These are phyloP conservation scores for Eriosoma lanigerum DNA, from an alignment of 1,140 invertebrate species.

Conservation along the genomic window DNA sequence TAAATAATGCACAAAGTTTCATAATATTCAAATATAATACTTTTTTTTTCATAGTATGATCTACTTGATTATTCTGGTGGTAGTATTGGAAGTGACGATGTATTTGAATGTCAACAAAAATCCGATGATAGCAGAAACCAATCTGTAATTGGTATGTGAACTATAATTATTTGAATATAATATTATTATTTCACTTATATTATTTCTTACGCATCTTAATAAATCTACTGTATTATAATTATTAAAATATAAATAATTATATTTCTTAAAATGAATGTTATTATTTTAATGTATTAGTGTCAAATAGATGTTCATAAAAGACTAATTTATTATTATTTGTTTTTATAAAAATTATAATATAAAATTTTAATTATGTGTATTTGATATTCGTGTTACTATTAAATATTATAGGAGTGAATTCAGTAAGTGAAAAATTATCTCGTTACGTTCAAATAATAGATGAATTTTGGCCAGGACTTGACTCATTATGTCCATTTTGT, in stretches of 20 bases:
- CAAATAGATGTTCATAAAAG: no score
- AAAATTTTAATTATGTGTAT: no score
- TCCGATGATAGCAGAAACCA: constrained; percentile 59
- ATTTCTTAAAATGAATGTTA: no score
- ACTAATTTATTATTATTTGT: no score
- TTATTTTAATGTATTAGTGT: no score
- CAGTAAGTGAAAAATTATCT: constrained; percentile 72
- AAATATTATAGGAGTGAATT: constrained; percentile 63
- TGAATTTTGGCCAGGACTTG: constrained; percentile 63
- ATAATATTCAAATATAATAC: not conserved
- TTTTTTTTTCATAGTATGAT: constrained; percentile 63
- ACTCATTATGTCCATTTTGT: constrained; percentile 69
- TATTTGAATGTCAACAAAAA: constrained; percentile 60
- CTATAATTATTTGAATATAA: no score
- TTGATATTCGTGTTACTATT: constrained; percentile 27
- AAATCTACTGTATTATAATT: no score
- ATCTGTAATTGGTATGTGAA: constrained; percentile 61
- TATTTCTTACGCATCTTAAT: no score
- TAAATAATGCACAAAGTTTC: not conserved
- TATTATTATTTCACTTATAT: no score
- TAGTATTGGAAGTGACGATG: constrained; percentile 63
- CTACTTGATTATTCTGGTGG: constrained; percentile 73
- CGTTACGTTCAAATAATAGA: constrained; percentile 73
- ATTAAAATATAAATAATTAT: no score
- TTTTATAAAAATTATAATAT: no score